Base-by-base conservation (phyloP, 1,140 invertebrate genomes). In the Calliopsis andreniformis region DNA sequence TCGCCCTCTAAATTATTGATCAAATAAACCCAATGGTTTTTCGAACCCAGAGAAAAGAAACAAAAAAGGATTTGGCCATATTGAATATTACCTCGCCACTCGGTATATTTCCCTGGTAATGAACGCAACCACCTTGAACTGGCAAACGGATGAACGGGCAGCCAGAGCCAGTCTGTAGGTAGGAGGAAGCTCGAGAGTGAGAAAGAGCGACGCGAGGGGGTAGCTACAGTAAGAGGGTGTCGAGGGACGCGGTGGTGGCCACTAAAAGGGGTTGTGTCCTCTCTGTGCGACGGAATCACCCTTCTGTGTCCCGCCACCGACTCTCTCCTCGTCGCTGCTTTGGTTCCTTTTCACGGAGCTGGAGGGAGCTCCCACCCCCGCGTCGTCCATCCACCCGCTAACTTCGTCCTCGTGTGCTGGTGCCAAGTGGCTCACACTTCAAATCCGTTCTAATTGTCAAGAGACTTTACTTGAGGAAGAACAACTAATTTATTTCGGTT, bases 61-160 rank as follows among this genome's bases (percentile, higher is more conserved):
- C n/a, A 23, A 67, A 67, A 20, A 30, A 67, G 18, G 12, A 47
- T 18, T 1, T 25, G 28, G 30, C n/a, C 18, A 18, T 28, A 51
- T 39, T 59, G 5, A 5, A 39, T 39, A 72, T 66, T 79, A 77
- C 73, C 82, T 78, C 79, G 64, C 78, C 82, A 84, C 66, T 77
- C 79, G 78, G 73, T 80, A 64, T 67, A 82, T 62, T n/a, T 55
- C 78, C 62, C 76, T 86, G 87, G 86, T 91, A 91, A 91, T 91
- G 89, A 92, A 88, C 86, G 89, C 88, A 89, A 89, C 90, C 90
- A 92, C 91, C 90, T 92, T 92, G 90, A 92, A 91, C 88, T 88
- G 89, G 88, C 87, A 89, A 91, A 91, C 88, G 89, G 89, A 89
- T 91, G 89, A 91, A 86, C 88, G 87, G 83, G 83, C 87, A 87